Evolutionary conservation across 2,113 vertebrate genomes (phyloP), one percentile per base, ranked within the genome.

Genomic region (Kryptolebias marmoratus): DNA sequence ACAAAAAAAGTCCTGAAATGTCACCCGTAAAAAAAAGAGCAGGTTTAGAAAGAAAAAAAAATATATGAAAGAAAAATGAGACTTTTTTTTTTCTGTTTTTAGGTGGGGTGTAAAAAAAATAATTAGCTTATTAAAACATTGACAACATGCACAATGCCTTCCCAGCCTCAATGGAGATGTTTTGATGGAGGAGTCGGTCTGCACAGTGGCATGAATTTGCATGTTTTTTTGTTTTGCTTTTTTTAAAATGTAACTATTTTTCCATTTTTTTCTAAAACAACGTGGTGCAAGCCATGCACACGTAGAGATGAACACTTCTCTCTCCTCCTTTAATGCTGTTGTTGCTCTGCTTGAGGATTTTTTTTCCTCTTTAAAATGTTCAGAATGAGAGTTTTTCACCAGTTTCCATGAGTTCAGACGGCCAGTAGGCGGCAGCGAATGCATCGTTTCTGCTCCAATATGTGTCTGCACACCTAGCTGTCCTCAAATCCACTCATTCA

Each of bases 61-160:
- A 86, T 81, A 72, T 22, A 22, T 22, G 22, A 22, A 22, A 22
- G 77, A 44, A 59, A n/a, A 42, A 13, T 31, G 13, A 31, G 54
- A 14, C 1, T 59, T 5, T 60, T 18, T 27, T 53, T 14, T 16
- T 60, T 18, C 14, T 22, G 27, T 14, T 16, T 49, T 2, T 18
- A 60, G 18, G 39, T 45, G 44, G 42, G 39, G 12, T 27, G 39
- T 28, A 61, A 77, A 82, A 86, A 86, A 91, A 86, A 85, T 87
- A 86, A 88, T 80, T 89, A 91, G 88, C 90, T 93, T 92, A 90
- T 92, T 89, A 83, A 89, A 89, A 89, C 86, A 86, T 72, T 82
- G 86, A 89, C 78, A 67, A 86, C 93, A 93, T 92, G 89, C 92
- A 91, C 73, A 36, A 88, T 85, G 86, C 80, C 69, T 84, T 75